phyloP scores from a whole-genome alignment of 2,113 vertebrate genomes.

The Trichomycterus rosablanca region DNA sequence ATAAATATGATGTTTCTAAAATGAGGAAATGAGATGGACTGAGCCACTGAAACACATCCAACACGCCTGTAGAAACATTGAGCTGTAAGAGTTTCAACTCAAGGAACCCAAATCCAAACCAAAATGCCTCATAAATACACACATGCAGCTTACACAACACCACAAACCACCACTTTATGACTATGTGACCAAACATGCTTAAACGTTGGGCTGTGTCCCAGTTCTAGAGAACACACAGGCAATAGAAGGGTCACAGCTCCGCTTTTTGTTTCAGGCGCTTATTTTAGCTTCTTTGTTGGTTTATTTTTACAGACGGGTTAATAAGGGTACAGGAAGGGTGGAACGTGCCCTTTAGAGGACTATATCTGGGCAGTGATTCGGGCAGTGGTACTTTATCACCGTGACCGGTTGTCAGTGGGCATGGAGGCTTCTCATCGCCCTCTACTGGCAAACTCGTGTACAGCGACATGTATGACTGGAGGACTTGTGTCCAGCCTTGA shows the following conservation, averaged over 20 bases:
- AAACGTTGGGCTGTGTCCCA: neutral
- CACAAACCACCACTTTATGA: neutral
- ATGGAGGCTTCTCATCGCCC: no score
- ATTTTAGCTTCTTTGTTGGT: slow-evolving; percentile 25
- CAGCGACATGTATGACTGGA: no score
- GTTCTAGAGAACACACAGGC: neutral
- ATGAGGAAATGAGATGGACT: neutral
- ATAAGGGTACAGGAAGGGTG: slow-evolving; percentile 39
- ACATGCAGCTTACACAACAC: neutral
- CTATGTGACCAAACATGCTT: neutral
- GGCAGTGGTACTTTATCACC: no score
- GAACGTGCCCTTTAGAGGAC: slow-evolving; percentile 46
- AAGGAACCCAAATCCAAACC: neutral
- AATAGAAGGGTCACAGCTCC: slow-evolving; percentile 46
- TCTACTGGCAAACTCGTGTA: no score
- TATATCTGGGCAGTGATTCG: slow-evolving; percentile 60
- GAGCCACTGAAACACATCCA: slow-evolving; percentile 13
- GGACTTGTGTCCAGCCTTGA: no score
- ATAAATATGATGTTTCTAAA: neutral
- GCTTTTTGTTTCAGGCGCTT: slow-evolving; percentile 62
- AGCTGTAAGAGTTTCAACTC: neutral
- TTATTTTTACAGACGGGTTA: slow-evolving; percentile 61
- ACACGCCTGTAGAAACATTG: slow-evolving; percentile 17
- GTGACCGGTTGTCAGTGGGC: no score
- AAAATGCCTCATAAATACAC: slow-evolving; percentile 1